phyloP scores from a whole-genome alignment of 2,113 vertebrate genomes.

The Dromas ardeola region DNA sequence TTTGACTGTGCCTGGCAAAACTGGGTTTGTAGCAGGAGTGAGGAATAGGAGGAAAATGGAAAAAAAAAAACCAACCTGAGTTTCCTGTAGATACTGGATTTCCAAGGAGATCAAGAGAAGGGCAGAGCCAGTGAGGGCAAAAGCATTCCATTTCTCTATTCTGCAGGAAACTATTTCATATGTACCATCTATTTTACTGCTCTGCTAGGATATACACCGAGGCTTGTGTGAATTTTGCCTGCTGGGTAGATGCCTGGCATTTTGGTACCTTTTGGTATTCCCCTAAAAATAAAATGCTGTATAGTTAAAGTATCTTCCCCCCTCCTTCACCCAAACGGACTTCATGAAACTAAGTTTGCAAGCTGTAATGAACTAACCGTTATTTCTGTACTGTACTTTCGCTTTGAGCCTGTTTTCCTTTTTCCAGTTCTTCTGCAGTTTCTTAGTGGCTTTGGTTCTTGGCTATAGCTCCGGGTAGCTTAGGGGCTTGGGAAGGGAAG shows the following conservation, averaged over 20 bases:
- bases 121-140: not conserved
- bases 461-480: not conserved
- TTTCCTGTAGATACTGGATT: not conserved
- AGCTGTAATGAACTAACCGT: not conserved
- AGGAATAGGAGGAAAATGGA: not conserved
- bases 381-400: not conserved
- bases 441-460: not conserved
- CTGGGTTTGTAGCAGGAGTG: not conserved
- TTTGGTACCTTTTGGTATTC: not conserved
- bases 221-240: constrained; percentile 8
- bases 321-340: not conserved
- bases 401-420: not conserved
- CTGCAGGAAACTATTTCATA: not conserved
- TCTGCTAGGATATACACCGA: not conserved
- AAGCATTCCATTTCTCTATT: not conserved
- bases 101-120: not conserved
- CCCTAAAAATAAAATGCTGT: constrained; percentile 4
- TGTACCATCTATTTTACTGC: not conserved
- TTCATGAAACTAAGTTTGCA: not conserved
- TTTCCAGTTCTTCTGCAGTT: not conserved
- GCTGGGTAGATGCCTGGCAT: not conserved
- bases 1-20: not conserved
- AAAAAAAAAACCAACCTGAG: not conserved
- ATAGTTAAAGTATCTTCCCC: not conserved
- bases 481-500: not conserved